phyloP scores from a whole-genome alignment of 2,888 invertebrate genomes.

The Dexiosoma caninum region DNA sequence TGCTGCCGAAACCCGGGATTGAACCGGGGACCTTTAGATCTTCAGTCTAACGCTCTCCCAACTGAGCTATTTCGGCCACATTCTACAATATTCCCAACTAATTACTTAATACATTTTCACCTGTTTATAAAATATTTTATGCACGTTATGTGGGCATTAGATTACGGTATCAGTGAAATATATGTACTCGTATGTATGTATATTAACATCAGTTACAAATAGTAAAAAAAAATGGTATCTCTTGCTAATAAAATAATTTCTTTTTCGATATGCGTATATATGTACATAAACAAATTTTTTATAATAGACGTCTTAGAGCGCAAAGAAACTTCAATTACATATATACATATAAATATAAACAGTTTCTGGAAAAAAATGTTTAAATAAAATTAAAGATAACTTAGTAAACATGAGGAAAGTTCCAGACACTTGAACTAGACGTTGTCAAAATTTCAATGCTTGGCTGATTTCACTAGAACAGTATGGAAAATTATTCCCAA shows the following conservation, averaged over 20 bases:
- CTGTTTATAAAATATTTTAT: too few relatives aligned
- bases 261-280: too few relatives aligned
- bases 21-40: slow-evolving; percentile 87
- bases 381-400: too few relatives aligned
- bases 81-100: too few relatives aligned
- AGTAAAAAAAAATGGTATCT: neutral
- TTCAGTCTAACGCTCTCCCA: slow-evolving; percentile 89
- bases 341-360: too few relatives aligned
- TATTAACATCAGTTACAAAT: neutral
- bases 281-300: too few relatives aligned
- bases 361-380: neutral
- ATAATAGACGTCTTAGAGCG: too few relatives aligned
- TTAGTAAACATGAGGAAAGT: neutral
- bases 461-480: slow-evolving; percentile 2
- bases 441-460: slow-evolving; percentile 6
- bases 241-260: neutral
- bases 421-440: neutral
- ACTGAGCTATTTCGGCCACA: slow-evolving; percentile 88
- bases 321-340: slow-evolving; percentile 40
- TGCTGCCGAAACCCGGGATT: slow-evolving; percentile 85
- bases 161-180: too few relatives aligned
- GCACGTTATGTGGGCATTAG: too few relatives aligned
- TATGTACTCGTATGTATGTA: too few relatives aligned
- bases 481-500: neutral
- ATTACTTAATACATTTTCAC: too few relatives aligned